Evolutionary conservation across 2,797 vertebrate species (phyloP).

Genomic region (Pelobates cultripes): DNA sequence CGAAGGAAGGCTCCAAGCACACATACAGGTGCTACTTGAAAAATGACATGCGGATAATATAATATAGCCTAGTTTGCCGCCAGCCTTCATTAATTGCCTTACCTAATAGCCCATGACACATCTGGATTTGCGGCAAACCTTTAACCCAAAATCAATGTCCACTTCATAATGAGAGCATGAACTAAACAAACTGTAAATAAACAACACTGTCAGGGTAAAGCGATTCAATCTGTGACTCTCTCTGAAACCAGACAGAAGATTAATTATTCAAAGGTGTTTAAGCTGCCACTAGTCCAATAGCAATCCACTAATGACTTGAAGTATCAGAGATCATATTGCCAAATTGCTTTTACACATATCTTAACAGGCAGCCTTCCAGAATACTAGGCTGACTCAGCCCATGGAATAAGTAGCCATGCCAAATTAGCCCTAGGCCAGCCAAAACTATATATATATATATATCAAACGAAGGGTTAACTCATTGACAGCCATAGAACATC

Average conservation of each 20-base stretch:
- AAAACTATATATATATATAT: too few species aligned
- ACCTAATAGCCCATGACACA: slow-evolving; percentile 47
- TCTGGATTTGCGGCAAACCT: slow-evolving; percentile 51
- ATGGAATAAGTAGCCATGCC: not conserved
- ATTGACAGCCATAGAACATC: too few species aligned
- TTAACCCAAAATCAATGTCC: slow-evolving; percentile 61
- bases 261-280: slow-evolving; percentile 64
- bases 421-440: not conserved
- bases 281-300: slow-evolving; percentile 55
- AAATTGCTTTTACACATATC: slow-evolving; percentile 20
- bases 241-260: slow-evolving; percentile 64
- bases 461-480: too few species aligned
- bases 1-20: too few species aligned
- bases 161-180: slow-evolving; percentile 67
- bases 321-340: slow-evolving; percentile 29
- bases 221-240: slow-evolving; percentile 65
- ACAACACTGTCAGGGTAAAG: slow-evolving; percentile 63
- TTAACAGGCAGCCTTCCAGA: slow-evolving; percentile 1
- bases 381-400: slow-evolving; percentile 17
- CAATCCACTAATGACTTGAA: slow-evolving; percentile 52
- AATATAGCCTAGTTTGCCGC: not conserved
- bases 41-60: slow-evolving; percentile 8
- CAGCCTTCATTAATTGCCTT: slow-evolving; percentile 37
- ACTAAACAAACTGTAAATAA: slow-evolving; percentile 68
- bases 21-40: not conserved